Percentiles rank a stretch among this genome's conserved stretches.
Evolutionary conservation across 2,797 vertebrate species (phyloP).

Genomic region (Salmo trutta): DNA sequence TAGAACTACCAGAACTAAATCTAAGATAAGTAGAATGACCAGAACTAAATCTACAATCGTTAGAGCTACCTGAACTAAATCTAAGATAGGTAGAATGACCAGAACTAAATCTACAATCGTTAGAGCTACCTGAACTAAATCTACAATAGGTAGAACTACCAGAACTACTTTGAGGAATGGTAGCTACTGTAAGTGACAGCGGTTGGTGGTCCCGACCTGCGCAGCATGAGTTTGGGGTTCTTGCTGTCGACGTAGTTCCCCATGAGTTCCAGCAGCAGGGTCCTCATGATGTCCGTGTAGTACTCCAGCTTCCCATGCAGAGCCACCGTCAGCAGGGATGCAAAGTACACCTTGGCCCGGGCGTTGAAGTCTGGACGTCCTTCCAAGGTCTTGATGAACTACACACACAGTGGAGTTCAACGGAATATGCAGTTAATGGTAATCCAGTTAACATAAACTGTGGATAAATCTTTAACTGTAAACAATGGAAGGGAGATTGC

Average conservation of each 20-base stretch:
- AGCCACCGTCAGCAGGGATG: conserved; percentile 84
- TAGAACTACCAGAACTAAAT: not conserved
- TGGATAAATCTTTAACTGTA: not conserved
- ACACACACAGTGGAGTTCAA: not conserved
- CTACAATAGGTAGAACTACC: not conserved
- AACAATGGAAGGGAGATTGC: not conserved
- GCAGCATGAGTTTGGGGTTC: conserved; percentile 88
- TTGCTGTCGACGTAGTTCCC: conserved; percentile 84
- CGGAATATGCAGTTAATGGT: not conserved
- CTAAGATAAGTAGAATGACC: not conserved
- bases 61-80: not conserved
- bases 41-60: not conserved
- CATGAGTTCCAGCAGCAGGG: conserved; percentile 85
- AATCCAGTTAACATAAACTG: not conserved
- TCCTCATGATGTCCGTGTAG: conserved; percentile 88
- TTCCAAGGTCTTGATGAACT: conserved; percentile 89
- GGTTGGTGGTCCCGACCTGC: conserved; percentile 72
- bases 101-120: not conserved
- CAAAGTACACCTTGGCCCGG: conserved; percentile 84
- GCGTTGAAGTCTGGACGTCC: conserved; percentile 84
- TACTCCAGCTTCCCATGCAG: conserved; percentile 88
- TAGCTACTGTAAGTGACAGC: not conserved
- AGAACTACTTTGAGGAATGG: not conserved
- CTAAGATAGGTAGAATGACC: not conserved
- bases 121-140: not conserved